These are phyloP conservation scores for Epistrophe grossulariae DNA, from an alignment of 2,888 invertebrate genomes.

Conservation along the genomic window DNA sequence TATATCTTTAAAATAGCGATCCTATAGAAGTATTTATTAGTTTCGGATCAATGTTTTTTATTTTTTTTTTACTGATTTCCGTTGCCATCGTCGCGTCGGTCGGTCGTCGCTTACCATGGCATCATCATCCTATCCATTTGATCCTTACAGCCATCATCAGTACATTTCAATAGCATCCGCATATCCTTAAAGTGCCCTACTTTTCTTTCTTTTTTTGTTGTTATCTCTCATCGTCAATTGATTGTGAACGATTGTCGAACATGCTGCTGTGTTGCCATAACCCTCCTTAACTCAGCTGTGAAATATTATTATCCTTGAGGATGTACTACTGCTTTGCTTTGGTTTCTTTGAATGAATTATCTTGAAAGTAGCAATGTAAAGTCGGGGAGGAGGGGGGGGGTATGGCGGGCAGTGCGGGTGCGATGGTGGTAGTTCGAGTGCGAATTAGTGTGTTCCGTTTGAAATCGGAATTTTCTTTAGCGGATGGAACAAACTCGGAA, in stretches of 20 bases:
- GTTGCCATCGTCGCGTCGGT: conserved; percentile 1
- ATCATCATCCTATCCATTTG: conserved; percentile 7
- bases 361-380: background rate
- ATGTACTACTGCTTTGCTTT: background rate
- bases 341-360: background rate
- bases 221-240: conserved; percentile 22
- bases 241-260: conserved; percentile 46
- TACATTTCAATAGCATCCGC: conserved; percentile 18
- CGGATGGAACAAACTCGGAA: conserved; percentile 10
- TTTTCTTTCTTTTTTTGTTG: background rate
- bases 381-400: no score
- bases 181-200: background rate
- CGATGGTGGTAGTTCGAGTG: background rate
- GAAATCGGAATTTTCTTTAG: conserved; percentile 38
- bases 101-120: background rate
- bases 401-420: no score
- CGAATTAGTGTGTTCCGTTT: conserved; percentile 39
- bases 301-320: conserved; percentile 49
- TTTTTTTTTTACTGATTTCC: conserved; percentile 20
- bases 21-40: conserved; percentile 48
- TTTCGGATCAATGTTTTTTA: conserved; percentile 24
- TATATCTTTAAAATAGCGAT: conserved; percentile 40
- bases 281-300: conserved; percentile 48
- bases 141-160: conserved; percentile 2
- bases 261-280: conserved; percentile 17